These are phyloP conservation scores for Podarcis siculus DNA, from an alignment of 2,797 vertebrate species.

Conservation along the genomic window DNA sequence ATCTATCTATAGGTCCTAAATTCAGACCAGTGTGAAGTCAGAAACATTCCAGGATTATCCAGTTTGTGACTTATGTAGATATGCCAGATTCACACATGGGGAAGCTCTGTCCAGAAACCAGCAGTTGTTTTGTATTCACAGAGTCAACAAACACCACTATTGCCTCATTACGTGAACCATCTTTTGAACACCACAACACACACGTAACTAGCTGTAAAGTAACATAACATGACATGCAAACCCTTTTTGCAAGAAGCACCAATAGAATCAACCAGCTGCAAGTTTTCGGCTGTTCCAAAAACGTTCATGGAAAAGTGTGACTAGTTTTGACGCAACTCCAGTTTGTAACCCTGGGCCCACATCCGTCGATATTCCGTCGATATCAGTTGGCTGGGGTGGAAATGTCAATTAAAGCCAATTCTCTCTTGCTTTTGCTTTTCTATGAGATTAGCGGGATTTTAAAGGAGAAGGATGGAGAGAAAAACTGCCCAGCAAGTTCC, in stretches of 20 bases:
- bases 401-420: not conserved
- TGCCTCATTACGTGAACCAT: too few relatives aligned
- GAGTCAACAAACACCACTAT: too few relatives aligned
- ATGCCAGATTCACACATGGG: not conserved
- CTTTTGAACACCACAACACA: too few relatives aligned
- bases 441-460: conserved; percentile 52
- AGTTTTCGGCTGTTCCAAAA: not conserved
- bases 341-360: not conserved
- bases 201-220: too few relatives aligned
- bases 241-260: not conserved
- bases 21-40: not conserved
- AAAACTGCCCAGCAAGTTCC: conserved; percentile 58
- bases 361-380: not conserved
- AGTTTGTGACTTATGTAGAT: not conserved
- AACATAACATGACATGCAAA: too few relatives aligned
- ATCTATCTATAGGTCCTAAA: not conserved
- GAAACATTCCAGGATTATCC: not conserved
- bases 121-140: not conserved
- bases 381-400: not conserved
- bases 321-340: not conserved
- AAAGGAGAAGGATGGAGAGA: conserved; percentile 58
- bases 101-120: not conserved
- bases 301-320: not conserved
- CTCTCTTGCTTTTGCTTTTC: not conserved
- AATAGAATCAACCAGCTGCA: not conserved